Evolutionary conservation across 2,113 vertebrate genomes (phyloP).

Genomic region (Dendropsophus ebraccatus): DNA sequence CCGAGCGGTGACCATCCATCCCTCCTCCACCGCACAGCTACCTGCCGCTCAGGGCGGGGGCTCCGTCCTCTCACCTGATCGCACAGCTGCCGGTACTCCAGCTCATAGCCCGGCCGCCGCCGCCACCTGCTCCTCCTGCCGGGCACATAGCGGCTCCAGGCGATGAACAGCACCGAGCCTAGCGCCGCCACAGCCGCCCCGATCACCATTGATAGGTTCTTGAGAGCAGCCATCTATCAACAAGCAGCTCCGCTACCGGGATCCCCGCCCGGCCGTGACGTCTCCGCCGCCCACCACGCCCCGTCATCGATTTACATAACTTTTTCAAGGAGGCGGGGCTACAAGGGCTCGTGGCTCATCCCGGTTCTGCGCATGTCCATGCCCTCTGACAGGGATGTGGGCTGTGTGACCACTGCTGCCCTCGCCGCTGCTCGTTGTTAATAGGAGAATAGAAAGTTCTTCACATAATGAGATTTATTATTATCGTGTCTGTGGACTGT

Average conservation of each 20-base stretch:
- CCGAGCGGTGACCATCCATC: too few relatives aligned
- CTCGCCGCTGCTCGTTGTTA: too few relatives aligned
- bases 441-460: too few relatives aligned
- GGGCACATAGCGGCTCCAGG: conserved; percentile 78
- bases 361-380: neutral
- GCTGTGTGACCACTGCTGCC: too few relatives aligned
- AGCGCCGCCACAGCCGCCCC: conserved; percentile 81
- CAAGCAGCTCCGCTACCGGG: neutral
- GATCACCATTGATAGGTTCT: conserved; percentile 75
- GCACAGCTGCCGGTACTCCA: conserved; percentile 32
- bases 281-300: neutral
- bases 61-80: neutral
- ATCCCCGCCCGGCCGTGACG: conserved; percentile 22
- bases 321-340: neutral
- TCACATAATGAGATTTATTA: too few relatives aligned
- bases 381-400: too few relatives aligned
- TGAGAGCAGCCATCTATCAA: conserved; percentile 71
- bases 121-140: conserved; percentile 64
- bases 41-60: neutral
- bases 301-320: neutral
- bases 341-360: neutral
- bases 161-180: conserved; percentile 83
- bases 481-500: too few relatives aligned
- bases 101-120: conserved; percentile 66
- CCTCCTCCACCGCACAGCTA: neutral